These are phyloP conservation scores for Anomalospiza imberbis DNA, from an alignment of 2,797 vertebrate genomes.

Conservation along the genomic window DNA sequence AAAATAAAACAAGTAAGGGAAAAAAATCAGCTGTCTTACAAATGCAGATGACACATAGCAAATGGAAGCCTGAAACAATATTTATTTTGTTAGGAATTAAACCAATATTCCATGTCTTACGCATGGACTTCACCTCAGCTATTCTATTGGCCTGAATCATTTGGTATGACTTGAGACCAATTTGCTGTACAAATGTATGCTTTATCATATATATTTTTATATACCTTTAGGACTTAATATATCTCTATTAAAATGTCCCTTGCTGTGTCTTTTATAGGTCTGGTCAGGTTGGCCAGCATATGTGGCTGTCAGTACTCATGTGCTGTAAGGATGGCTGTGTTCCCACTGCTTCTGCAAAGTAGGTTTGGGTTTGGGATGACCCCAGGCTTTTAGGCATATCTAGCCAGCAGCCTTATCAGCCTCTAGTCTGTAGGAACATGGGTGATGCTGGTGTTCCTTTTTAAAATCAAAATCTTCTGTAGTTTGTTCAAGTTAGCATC, in stretches of 20 bases:
- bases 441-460: neutral
- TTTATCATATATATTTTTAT: neutral
- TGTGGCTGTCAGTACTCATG: fast-evolving
- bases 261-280: neutral
- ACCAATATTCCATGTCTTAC: neutral
- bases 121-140: neutral
- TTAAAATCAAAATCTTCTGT: neutral
- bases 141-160: neutral
- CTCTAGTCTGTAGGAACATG: neutral
- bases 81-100: neutral
- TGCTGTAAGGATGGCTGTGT: neutral
- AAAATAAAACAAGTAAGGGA: neutral
- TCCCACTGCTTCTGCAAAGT: neutral
- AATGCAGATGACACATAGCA: neutral
- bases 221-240: neutral
- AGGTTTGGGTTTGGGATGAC: neutral
- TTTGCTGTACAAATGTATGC: neutral
- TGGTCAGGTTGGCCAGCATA: neutral
- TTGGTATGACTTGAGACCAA: neutral
- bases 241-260: neutral
- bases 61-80: neutral
- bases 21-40: neutral
- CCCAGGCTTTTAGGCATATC: neutral
- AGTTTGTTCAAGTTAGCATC: neutral
- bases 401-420: neutral